phyloP scores from a whole-genome alignment of 2,113 vertebrate genomes.

The Petromus typicus region DNA sequence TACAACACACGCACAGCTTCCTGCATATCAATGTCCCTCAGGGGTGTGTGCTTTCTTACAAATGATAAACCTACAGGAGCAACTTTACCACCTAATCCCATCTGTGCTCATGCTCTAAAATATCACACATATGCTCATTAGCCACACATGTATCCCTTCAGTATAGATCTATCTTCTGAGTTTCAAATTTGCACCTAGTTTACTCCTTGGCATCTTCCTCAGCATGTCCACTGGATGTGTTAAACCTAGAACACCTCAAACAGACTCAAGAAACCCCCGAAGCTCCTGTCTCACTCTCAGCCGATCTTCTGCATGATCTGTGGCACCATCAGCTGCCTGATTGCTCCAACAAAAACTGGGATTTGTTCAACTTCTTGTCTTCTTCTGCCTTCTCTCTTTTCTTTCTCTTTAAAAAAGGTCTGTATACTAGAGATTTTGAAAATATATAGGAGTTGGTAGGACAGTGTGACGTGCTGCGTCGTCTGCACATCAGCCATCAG shows the following conservation, averaged over 20 bases:
- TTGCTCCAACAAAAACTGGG: not conserved
- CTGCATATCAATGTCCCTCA: not conserved
- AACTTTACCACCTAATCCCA: not conserved
- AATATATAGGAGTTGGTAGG: not conserved
- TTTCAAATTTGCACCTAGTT: not conserved
- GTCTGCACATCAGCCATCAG: not conserved
- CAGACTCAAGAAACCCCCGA: not conserved
- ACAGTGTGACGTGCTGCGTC: not conserved
- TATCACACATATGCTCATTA: not conserved
- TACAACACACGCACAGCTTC: not conserved
- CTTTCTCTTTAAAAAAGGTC: not conserved
- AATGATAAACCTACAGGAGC: not conserved
- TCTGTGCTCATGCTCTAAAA: not conserved
- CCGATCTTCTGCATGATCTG: not conserved
- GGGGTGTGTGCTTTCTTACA: not conserved
- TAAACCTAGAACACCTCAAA: not conserved
- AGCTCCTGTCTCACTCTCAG: not conserved
- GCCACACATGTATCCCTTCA: not conserved
- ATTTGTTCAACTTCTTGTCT: not conserved
- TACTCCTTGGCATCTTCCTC: not conserved
- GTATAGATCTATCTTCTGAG: not conserved
- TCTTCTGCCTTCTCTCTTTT: not conserved
- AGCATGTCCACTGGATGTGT: not conserved
- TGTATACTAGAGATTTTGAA: not conserved
- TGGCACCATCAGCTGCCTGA: not conserved